Conservation (phyloP, 2,888 invertebrate genomes). For the Dicyrtoma fusca region DNA sequence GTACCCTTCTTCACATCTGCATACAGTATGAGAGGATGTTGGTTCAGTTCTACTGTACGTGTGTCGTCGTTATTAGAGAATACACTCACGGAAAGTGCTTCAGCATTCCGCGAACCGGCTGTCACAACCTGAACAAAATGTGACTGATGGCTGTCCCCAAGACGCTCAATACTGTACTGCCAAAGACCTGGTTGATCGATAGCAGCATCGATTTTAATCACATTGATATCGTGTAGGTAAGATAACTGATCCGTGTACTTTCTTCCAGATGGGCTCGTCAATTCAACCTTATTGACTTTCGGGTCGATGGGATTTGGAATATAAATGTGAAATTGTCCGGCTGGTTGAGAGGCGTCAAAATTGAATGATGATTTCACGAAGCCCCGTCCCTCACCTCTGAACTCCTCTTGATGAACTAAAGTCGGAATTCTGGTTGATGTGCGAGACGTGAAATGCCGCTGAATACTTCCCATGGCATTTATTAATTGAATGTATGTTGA, state of each 20-base stretch:
- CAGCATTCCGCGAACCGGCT: constrained; percentile 61
- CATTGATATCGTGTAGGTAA: constrained; percentile 54
- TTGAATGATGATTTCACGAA: constrained; percentile 56
- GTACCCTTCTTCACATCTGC: constrained; percentile 65
- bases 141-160: constrained; percentile 59
- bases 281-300: constrained; percentile 56
- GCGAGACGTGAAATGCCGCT: constrained; percentile 44
- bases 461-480: constrained; percentile 53
- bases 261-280: constrained; percentile 53
- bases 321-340: constrained; percentile 56
- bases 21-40: constrained; percentile 63
- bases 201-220: constrained; percentile 55
- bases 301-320: constrained; percentile 50
- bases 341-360: constrained; percentile 55
- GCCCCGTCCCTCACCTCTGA: constrained; percentile 61
- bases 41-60: constrained; percentile 57
- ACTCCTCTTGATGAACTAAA: constrained; percentile 62
- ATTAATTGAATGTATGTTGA: constrained; percentile 55
- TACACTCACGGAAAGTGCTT: constrained; percentile 58
- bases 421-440: constrained; percentile 33
- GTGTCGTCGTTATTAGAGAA: constrained; percentile 60
- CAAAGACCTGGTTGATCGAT: constrained; percentile 55
- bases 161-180: constrained; percentile 54
- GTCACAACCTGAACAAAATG: constrained; percentile 68
- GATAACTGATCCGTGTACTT: constrained; percentile 53